Percentiles rank a stretch among this genome's conserved stretches.
Conservation (phyloP, 1,140 invertebrate genomes). For the Coelopa frigida region DNA sequence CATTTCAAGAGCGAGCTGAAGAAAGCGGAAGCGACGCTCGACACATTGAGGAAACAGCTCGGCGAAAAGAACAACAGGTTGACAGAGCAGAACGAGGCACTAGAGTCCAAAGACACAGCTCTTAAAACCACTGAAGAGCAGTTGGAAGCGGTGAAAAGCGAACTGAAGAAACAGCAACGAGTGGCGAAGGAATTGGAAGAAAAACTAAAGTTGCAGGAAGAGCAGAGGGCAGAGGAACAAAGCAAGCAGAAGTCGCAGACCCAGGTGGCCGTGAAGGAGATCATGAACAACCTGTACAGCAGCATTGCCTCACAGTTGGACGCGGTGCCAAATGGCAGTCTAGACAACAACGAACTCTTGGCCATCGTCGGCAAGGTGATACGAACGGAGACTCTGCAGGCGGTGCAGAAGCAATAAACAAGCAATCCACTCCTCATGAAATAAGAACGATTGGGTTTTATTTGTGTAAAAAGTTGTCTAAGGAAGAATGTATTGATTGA, state of each 20-base stretch:
- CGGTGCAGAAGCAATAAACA: conserved; percentile 6
- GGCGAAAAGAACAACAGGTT: background rate
- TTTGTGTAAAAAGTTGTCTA: no score
- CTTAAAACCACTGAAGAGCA: no score
- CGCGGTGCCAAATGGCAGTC: background rate
- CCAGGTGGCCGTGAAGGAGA: background rate
- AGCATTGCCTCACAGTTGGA: conserved; percentile 9
- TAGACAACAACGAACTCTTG: conserved; percentile 9
- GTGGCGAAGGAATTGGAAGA: conserved; percentile 4
- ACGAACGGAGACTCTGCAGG: conserved; percentile 10
- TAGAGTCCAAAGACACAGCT: no score
- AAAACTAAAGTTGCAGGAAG: background rate
- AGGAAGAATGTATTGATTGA: no score
- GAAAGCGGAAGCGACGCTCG: background rate
- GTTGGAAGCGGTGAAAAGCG: no score
- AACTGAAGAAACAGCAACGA: conserved; percentile 2
- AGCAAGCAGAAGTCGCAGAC: background rate
- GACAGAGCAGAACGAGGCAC: background rate
- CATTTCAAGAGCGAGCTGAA: conserved; percentile 1
- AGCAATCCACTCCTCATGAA: no score
- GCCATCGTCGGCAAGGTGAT: conserved; percentile 11
- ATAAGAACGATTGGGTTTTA: no score
- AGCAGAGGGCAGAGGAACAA: background rate
- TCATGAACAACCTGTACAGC: conserved; percentile 15
- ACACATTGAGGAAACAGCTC: conserved; percentile 1